Evolutionary conservation across 2,113 vertebrate species (phyloP).

Genomic region (Phrynosoma platyrhinos): DNA sequence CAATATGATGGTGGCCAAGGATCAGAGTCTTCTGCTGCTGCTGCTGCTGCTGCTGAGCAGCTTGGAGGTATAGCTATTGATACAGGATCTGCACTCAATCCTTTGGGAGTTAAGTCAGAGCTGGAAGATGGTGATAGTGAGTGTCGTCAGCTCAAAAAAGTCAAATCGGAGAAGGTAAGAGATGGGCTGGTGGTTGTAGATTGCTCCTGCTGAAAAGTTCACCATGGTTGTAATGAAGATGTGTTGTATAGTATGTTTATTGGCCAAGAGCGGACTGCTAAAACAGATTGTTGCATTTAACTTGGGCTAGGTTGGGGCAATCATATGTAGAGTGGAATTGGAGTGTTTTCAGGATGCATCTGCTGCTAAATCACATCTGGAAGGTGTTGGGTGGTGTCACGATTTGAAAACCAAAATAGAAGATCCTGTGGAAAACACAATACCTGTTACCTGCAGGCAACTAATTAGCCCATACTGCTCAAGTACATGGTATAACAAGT

Average conservation of each 20-base stretch:
- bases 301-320: not conserved
- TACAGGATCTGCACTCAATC: conserved; percentile 90
- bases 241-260: not conserved
- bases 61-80: conserved; percentile 96
- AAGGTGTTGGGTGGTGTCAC: not conserved
- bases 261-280: not conserved
- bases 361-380: not conserved
- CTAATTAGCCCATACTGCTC: not conserved
- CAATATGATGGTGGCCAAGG: conserved; percentile 89
- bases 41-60: conserved; percentile 84
- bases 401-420: not conserved
- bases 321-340: not conserved
- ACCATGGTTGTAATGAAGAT: accelerated
- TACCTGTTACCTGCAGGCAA: accelerated
- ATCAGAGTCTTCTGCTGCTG: conserved; percentile 80
- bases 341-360: not conserved
- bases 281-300: not conserved
- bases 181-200: not conserved
- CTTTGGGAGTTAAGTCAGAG: conserved; percentile 92
- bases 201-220: not conserved
- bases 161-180: conserved; percentile 98
- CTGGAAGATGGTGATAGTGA: conserved; percentile 93
- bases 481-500: not conserved
- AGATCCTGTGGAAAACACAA: too few species aligned
- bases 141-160: conserved; percentile 93